These are phyloP conservation scores for Erpobdella octoculata DNA, from an alignment of 2,888 invertebrate genomes.

Conservation along the genomic window DNA sequence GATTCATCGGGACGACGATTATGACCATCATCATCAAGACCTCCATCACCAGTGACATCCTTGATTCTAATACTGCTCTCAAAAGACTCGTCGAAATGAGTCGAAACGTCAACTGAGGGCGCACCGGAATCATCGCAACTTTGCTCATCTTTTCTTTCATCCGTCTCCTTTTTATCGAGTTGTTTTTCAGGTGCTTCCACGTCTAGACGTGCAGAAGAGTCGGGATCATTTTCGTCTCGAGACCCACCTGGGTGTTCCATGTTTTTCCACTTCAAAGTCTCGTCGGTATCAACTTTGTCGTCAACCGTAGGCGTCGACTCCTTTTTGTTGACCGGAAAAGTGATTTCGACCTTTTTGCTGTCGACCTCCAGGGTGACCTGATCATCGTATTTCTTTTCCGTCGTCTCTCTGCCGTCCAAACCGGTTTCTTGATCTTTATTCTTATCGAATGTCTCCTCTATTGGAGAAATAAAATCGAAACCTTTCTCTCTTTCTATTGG, in stretches of 20 bases:
- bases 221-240: no score
- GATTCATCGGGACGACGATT: no score
- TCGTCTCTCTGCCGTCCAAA: background rate
- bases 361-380: background rate
- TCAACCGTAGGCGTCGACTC: no score
- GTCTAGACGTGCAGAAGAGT: no score
- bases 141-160: background rate
- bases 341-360: background rate
- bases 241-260: no score
- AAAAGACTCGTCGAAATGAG: slow-evolving; percentile 23
- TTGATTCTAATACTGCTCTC: slow-evolving; percentile 16
- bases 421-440: background rate
- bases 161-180: background rate
- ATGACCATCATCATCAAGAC: no score
- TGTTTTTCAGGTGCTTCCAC: no score
- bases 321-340: background rate
- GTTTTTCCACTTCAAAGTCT: no score
- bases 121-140: slow-evolving; percentile 7
- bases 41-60: no score
- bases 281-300: no score
- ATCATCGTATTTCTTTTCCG: background rate
- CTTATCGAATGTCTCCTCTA: background rate
- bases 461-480: background rate
- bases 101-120: slow-evolving; percentile 23
- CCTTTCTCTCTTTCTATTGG: background rate